phyloP scores from a whole-genome alignment of 2,797 vertebrate species.

The Sebastes baramenuke region DNA sequence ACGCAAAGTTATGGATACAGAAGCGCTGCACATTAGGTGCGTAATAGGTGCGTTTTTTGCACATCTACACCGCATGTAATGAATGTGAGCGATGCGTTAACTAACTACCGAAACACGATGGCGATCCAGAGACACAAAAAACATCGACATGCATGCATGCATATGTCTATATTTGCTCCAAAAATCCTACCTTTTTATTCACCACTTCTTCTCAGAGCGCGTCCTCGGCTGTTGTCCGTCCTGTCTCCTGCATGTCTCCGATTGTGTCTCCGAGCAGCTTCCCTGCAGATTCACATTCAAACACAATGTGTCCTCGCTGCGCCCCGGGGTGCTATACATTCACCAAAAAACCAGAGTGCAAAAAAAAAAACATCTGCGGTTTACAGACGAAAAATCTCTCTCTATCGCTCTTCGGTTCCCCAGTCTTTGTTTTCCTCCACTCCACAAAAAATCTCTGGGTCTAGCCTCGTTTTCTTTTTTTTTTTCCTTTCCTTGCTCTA shows the following conservation, averaged over 20 bases:
- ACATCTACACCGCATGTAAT: conserved; percentile 22
- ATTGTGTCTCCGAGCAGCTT: conserved; percentile 68
- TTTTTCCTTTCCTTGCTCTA: conserved; percentile 20
- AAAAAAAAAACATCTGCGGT: conserved; percentile 40
- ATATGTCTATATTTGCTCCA: not conserved
- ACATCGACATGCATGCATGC: not conserved
- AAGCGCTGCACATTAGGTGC: conserved; percentile 2
- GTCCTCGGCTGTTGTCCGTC: conserved; percentile 65
- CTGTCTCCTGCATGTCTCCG: conserved; percentile 68
- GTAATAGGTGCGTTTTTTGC: conserved; percentile 6
- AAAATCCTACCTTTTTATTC: conserved; percentile 55
- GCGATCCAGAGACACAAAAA: not conserved
- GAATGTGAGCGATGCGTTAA: conserved; percentile 13
- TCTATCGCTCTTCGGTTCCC: not conserved
- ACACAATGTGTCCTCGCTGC: conserved; percentile 70
- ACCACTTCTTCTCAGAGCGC: conserved; percentile 67
- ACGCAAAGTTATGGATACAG: conserved; percentile 50
- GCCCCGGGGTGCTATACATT: conserved; percentile 70
- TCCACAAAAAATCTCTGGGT: conserved; percentile 53
- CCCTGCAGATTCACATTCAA: conserved; percentile 62
- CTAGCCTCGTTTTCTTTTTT: conserved; percentile 48
- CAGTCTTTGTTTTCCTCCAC: conserved; percentile 36
- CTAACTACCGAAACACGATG: not conserved
- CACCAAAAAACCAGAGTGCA: conserved; percentile 58
- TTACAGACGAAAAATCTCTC: not conserved